Base-by-base conservation (phyloP, 2,888 invertebrate genomes). In the Nasonia oneida region DNA sequence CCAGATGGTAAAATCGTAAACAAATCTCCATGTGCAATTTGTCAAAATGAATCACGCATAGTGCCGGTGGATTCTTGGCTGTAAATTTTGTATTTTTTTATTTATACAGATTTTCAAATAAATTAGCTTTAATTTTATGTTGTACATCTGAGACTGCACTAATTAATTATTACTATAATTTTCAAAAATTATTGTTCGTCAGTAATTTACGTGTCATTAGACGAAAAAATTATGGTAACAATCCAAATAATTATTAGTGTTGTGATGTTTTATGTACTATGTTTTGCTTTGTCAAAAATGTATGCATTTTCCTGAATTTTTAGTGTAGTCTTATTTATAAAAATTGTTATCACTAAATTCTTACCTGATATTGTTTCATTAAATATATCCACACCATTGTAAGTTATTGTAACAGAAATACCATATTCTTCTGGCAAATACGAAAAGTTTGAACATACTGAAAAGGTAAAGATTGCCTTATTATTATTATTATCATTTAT, bases 311-410 rank as follows among this genome's bases (percentile, higher is more conserved):
- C 12, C 47, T 12, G 14, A 33, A 14, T 64, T 78, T 29, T 42
- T 15, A 64, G 15, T n/a, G 23, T 42, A 37, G 33, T 64, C 61
- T 61, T 23, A 8, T n/a, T 18, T 2, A 37, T 42, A 2, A 70
- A 3, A 10, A 73, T 42, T 42, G 47, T n/a, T 42, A 47, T 42
- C 8, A 23, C 47, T 23, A 23, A 86, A n/a, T 64, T 79, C 64
- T 88, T 87, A 92, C 92, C 92, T 88, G 92, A 91, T 50, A 92
- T 47, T 71, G 92, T 91, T 87, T 91, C 90, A 85, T 92, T 92
- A 75, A 89, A 89, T n/a, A 92, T 57, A 6, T 89, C 81, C 23
- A 88, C 81, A 2, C 87, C 78, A 47, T 92, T 90, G 67, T 89
- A 90, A 2, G 91, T 91, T 1, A 92, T 47, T 10, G 90, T 91